Conservation (phyloP, 2,888 invertebrate species). For the Entomobrya proxima region DNA sequence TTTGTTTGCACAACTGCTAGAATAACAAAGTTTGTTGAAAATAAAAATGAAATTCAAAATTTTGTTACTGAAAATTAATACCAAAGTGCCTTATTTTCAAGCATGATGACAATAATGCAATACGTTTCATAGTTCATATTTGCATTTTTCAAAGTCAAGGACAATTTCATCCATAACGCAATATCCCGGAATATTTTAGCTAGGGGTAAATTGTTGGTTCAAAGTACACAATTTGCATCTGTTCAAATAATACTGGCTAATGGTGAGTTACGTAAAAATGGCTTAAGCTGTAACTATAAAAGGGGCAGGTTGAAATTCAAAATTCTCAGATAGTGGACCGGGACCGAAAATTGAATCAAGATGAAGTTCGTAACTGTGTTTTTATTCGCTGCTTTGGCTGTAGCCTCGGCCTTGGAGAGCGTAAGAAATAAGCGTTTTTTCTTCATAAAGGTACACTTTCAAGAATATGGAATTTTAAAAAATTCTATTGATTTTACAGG, state of each 20-base stretch:
- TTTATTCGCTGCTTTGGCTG: slow-evolving; percentile 63
- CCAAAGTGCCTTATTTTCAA: no score
- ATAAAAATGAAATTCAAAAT: no score
- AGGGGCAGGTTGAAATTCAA: background rate
- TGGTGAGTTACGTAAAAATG: background rate
- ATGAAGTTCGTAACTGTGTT: slow-evolving; percentile 59
- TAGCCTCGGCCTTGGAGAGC: slow-evolving; percentile 60
- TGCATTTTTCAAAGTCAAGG: background rate
- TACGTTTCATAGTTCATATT: no score
- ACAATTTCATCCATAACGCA: no score
- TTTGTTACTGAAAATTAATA: no score
- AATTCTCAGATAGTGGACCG: background rate
- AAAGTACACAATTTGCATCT: no score
- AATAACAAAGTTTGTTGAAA: no score
- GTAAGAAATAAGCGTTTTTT: slow-evolving; percentile 35
- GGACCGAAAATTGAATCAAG: slow-evolving; percentile 31
- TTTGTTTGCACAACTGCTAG: slow-evolving; percentile 6
- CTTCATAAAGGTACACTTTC: background rate
- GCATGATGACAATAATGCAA: no score
- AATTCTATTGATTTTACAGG: background rate
- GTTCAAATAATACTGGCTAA: slow-evolving; percentile 3
- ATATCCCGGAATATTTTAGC: no score
- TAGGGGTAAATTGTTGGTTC: no score
- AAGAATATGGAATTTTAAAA: background rate
- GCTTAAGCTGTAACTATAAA: slow-evolving; percentile 19